A percentile compares a stretch with the other conserved stretches of the same genome.
Evolutionary conservation across 2,797 vertebrate genomes (phyloP).

Genomic region (Carduelis carduelis): DNA sequence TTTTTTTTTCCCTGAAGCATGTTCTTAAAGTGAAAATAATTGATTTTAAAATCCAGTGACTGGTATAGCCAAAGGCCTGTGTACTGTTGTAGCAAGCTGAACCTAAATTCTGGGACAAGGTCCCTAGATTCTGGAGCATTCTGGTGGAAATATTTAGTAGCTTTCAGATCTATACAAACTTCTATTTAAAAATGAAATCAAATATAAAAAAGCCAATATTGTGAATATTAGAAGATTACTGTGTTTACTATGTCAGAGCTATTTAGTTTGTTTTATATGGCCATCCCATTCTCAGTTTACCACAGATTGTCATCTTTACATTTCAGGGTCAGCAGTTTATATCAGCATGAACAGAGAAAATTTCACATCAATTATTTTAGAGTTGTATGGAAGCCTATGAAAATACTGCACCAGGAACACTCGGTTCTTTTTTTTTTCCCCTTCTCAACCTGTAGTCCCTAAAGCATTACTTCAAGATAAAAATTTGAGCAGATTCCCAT

Average conservation of each 20-base stretch:
- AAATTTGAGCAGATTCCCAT: not conserved
- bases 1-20: not conserved
- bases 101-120: slow-evolving; percentile 51
- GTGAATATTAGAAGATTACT: not conserved
- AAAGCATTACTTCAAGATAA: not conserved
- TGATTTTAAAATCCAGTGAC: slow-evolving; percentile 66
- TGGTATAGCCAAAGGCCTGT: slow-evolving; percentile 61
- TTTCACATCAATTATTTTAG: not conserved
- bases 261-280: not conserved
- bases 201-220: not conserved
- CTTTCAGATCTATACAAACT: not conserved
- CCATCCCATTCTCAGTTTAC: not conserved
- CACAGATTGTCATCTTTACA: not conserved
- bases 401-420: not conserved
- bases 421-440: not conserved
- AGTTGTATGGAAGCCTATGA: not conserved
- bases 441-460: not conserved
- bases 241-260: not conserved
- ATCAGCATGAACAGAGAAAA: not conserved
- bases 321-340: not conserved
- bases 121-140: slow-evolving; percentile 31
- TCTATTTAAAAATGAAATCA: not conserved
- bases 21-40: slow-evolving; percentile 62
- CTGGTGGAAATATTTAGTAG: slow-evolving; percentile 31
- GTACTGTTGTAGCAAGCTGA: slow-evolving; percentile 41